phyloP scores from a whole-genome alignment of 2,113 vertebrate species.

The Martes martes region DNA sequence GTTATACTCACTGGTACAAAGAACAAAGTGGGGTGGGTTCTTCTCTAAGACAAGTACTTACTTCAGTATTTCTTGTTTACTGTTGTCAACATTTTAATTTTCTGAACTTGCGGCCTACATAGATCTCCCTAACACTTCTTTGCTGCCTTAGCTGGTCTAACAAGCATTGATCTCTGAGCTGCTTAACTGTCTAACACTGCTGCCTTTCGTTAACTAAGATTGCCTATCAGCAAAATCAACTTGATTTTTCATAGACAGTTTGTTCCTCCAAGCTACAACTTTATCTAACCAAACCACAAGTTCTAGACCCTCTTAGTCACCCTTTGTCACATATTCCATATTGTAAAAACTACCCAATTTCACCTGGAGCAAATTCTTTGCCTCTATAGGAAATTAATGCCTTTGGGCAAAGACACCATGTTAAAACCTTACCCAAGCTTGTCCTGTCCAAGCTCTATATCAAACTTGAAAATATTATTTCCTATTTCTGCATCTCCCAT shows the following conservation, averaged over 20 bases:
- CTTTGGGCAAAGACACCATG: background rate
- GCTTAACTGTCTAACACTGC: background rate
- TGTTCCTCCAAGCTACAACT: background rate
- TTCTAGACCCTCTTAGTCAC: background rate
- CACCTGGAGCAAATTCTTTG: background rate
- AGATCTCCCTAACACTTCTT: background rate
- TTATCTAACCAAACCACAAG: background rate
- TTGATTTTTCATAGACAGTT: slow-evolving; percentile 10
- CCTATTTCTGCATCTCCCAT: background rate
- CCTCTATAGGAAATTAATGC: background rate
- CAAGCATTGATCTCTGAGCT: background rate
- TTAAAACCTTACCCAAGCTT: background rate
- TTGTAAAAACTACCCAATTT: background rate
- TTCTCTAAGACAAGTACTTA: background rate
- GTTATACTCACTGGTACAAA: background rate
- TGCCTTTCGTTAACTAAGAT: background rate
- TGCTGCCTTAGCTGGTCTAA: background rate
- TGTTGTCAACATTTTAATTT: background rate
- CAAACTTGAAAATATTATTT: slow-evolving; percentile 22
- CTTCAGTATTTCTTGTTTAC: background rate
- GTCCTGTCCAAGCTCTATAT: background rate
- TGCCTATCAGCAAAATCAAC: background rate
- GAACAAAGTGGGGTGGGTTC: background rate
- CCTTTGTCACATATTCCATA: background rate
- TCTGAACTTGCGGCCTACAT: background rate